These are phyloP conservation scores for Rhinatrema bivittatum DNA, from an alignment of 2,797 vertebrate genomes.

Conservation along the genomic window DNA sequence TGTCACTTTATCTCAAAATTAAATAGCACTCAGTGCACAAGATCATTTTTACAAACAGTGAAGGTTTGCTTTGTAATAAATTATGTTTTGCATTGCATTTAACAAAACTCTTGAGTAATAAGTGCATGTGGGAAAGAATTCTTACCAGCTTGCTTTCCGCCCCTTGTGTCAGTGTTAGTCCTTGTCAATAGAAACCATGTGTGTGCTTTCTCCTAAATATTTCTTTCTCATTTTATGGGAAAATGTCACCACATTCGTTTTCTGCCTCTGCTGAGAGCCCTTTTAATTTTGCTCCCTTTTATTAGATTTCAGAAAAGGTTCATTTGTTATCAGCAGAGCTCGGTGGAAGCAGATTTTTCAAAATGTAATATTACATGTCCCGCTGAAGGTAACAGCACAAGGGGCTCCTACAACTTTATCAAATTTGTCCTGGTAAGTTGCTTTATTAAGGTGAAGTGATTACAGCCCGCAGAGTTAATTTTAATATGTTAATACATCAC, in stretches of 20 bases:
- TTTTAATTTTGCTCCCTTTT: conserved; percentile 39
- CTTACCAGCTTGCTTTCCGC: too few species aligned
- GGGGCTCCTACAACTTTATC: conserved; percentile 55
- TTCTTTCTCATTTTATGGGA: conserved; percentile 9
- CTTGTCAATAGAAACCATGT: not conserved
- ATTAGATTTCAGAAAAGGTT: conserved; percentile 47
- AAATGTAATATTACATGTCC: conserved; percentile 35
- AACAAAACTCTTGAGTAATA: too few species aligned
- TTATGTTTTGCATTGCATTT: too few species aligned
- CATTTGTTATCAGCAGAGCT: conserved; percentile 44
- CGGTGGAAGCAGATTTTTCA: conserved; percentile 26
- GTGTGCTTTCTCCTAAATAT: not conserved
- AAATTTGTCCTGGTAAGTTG: conserved; percentile 49
- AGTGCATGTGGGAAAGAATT: too few species aligned
- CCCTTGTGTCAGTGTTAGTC: too few species aligned
- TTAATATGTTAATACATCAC: conserved; percentile 55
- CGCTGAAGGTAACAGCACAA: conserved; percentile 50
- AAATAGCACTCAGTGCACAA: too few species aligned
- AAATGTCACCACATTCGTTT: conserved; percentile 18
- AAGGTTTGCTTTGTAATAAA: too few species aligned
- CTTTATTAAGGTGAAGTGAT: conserved; percentile 54
- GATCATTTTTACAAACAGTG: too few species aligned
- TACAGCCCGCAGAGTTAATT: conserved; percentile 58
- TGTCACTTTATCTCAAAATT: too few species aligned
- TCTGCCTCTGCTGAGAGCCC: conserved; percentile 13